A percentile compares a stretch with the other conserved stretches of the same genome.
Conservation (phyloP, 30 jellyfish, hydroid and myxozoan species). For the Aurelia sp. region DNA sequence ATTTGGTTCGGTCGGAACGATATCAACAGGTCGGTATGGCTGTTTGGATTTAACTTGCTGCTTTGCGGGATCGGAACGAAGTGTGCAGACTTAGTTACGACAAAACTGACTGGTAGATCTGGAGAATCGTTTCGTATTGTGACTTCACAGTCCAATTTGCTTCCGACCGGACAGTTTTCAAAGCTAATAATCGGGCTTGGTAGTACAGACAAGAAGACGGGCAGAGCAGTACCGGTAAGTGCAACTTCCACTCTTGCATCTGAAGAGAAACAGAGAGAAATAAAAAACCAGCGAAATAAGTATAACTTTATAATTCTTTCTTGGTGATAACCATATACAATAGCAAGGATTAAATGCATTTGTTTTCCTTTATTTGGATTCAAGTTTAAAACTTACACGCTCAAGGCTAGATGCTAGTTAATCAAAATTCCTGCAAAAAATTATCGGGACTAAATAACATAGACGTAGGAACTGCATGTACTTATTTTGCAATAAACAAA, state of each 20-base stretch:
- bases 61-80: constrained; percentile 77
- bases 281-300: too few species aligned
- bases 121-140: constrained; percentile 78
- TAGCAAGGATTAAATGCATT: too few species aligned
- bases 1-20: constrained; percentile 88
- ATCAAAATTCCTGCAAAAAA: too few species aligned
- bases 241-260: constrained; percentile 92
- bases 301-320: too few species aligned
- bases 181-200: constrained; percentile 78
- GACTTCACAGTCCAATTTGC: constrained; percentile 39
- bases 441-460: too few species aligned
- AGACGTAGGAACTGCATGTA: too few species aligned
- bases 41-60: constrained; percentile 65
- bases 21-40: constrained; percentile 63
- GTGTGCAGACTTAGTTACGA: constrained; percentile 78
- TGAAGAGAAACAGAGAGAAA: neutral
- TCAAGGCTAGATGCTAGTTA: too few species aligned
- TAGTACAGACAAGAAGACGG: constrained; percentile 78
- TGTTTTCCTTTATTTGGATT: too few species aligned
- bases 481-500: too few species aligned
- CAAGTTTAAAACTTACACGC: too few species aligned
- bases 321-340: too few species aligned
- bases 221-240: constrained; percentile 93
- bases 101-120: constrained; percentile 66
- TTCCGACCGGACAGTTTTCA: constrained; percentile 86